Base-by-base conservation (phyloP, 2,113 vertebrate species). In the Porphyrio hochstetteri region DNA sequence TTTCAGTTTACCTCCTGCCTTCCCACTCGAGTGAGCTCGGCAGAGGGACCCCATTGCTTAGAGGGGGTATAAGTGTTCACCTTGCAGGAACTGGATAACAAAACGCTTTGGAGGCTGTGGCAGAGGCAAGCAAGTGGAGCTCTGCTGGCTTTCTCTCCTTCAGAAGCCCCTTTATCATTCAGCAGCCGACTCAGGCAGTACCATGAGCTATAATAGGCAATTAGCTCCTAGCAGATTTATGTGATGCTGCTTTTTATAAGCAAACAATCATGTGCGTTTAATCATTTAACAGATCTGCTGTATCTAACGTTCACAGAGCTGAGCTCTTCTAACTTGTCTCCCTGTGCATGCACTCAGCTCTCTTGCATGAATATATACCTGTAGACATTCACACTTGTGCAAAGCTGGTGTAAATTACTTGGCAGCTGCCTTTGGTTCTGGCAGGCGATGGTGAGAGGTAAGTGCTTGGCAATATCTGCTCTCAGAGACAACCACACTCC, bases 181-280 rank as follows among this genome's bases (percentile, higher is more conserved):
- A 76, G 89, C 91, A 94, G 87, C 88, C 4, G 20, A 61, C 76
- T 92, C 15, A 20, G 76, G 92, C 86, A 71, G 86, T 38, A 31
- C 82, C 44, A 11, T 67, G 83, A 92, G 92, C 85, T 93, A 40
- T 92, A 95, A 95, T 64, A 96, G 92, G 91, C 91, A 97, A 95
- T 97, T 96, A 97, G 82, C 88, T 96, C 69, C 67, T 84, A 77
- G 82, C 88, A 90, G 95, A 96, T 96, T 93, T 95, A 86, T 94
- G 90, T 90, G 96, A 79, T 70, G 7, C 86, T 1, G 18, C 5
- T 1, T 88, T 96, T 93, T 95, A 72, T 94, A 94, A 96, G 87
- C 93, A 95, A 96, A 94, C 85, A 95, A 63, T 93, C 65, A 33
- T 71, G 72, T 94, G 82, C 91, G 70, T 93, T 97, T 96, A 95